Evolutionary conservation across 1,140 invertebrate genomes (phyloP), one percentile per base, ranked within the genome.

Genomic region (Bombus confusus): DNA sequence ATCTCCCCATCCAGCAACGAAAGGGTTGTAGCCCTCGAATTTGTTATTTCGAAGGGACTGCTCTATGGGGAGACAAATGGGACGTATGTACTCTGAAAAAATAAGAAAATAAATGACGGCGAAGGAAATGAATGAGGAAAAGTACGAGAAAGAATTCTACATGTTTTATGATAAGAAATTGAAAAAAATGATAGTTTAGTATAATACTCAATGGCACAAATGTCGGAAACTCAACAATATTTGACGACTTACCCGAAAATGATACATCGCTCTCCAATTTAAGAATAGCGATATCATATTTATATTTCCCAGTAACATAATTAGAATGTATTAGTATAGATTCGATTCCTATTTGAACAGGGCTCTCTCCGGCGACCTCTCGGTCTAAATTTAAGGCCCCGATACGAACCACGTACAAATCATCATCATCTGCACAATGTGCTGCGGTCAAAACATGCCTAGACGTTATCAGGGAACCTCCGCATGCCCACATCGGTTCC

Each of bases 371-470:
- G 52, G 97, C 96, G 47, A 96, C 92, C 31, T 96, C 96, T 3
- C 95, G 92, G 6, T 95, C 95, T 2, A 98, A 91, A 93, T 98
- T 96, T 87, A 98, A 96, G 72, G 98, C 98, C 5, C 98, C 98
- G 0, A 98, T 91, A 73, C 97, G 95, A 0, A 97, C 97, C 0
- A 96, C 31, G 87, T 95, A 96, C 93, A 97, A 93, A n/a, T 93
- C 57, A 96, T 93, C n/a, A n/a, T n/a, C n/a, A n/a, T 57, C n/a
- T 25, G 97, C 96, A 93, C 98, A 99, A 93, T 98, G 98, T 0
- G 97, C 98, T 0, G 98, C 98, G 0, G 98, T 98, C 57, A 98
- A 93, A 0, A 98, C 96, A 95, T 98, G 98, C 41, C 95, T 93
- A 2, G 96, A 94, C 0, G 96, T 96, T 28, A 99, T 96, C 57